These are phyloP conservation scores for Scaptodrosophila latifasciaeformis DNA, from an alignment of 2,888 invertebrate species.

Conservation along the genomic window DNA sequence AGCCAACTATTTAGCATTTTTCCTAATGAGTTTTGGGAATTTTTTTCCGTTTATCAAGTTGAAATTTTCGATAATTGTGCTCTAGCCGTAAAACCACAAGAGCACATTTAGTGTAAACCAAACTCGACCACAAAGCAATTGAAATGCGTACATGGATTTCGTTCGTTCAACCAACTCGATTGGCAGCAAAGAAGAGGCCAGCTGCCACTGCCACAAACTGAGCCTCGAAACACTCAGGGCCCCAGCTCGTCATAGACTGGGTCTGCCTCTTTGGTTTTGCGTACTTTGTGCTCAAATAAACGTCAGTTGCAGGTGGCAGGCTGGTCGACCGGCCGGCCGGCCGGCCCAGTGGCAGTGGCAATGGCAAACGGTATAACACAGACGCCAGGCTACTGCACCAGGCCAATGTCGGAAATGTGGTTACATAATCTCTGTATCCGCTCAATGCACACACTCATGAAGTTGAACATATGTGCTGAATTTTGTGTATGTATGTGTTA, in stretches of 20 bases:
- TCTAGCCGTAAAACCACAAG: slow-evolving; percentile 55
- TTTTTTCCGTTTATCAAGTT: too few species aligned
- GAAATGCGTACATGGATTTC: slow-evolving; percentile 37
- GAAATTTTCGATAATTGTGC: too few species aligned
- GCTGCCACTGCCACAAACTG: too few species aligned
- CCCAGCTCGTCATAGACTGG: too few species aligned
- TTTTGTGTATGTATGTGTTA: too few species aligned
- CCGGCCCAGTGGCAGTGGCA: too few species aligned
- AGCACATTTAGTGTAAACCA: slow-evolving; percentile 58
- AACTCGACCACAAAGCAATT: slow-evolving; percentile 59
- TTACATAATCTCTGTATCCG: slow-evolving; percentile 51
- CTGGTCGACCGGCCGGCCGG: slow-evolving; percentile 9
- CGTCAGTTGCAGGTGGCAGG: slow-evolving; percentile 38
- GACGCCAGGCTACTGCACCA: too few species aligned
- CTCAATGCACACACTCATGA: slow-evolving; percentile 13
- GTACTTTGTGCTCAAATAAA: slow-evolving; percentile 12
- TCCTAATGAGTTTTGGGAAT: too few species aligned
- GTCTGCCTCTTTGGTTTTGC: slow-evolving; percentile 10
- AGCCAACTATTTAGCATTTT: too few species aligned
- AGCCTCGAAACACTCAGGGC: too few species aligned
- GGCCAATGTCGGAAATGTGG: slow-evolving; percentile 48
- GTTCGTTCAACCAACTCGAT: neutral
- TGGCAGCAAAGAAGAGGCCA: neutral
- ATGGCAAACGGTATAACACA: too few species aligned
- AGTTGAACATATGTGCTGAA: slow-evolving; percentile 7